Base-by-base conservation (phyloP, 2,797 vertebrate species). In the Leucoraja ocellata region DNA sequence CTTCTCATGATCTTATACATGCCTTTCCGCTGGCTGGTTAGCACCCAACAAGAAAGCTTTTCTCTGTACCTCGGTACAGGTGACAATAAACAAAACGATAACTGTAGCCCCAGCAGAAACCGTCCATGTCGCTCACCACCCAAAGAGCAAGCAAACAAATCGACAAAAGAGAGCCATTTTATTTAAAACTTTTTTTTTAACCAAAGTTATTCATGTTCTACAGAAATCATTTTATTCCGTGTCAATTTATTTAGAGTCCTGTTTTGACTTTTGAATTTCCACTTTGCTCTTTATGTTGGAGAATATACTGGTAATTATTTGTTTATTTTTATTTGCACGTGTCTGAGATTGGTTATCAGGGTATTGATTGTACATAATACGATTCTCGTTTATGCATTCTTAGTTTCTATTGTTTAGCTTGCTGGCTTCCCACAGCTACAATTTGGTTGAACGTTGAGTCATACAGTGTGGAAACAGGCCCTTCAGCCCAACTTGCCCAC, bases 261-360 rank as follows among this genome's bases (percentile, higher is more conserved):
- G 90, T 92, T 92, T 68, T n/a, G 18, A 92, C 68, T 74, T 46
- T 71, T 92, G 90, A 76, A 92, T 76, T 74, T 76, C 25, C 25
- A 93, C 93, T 94, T 94, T 94, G 93, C 94, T 95, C 94, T 93
- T 77, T 94, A 94, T 95, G 96, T 95, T 96, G 96, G 94, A 96
- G 96, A 94, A 93, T 93, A 94, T 94, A 88, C 95, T 83, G 93
- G 93, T 93, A 88, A 88, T 94, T 93, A 94, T 94, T 94, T 94
- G 71, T 95, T 95, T 54, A 5, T 96, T 95, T 94, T 94, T 94
- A 95, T 96, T 94, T 94, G 95, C 96, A 93, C 93, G 95, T 97
- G 96, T 97, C 36, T 68, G 61, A 88, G n/a, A 32, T 76, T 71
- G 71, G 25, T 54, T 92, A 74, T 76, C 65, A 92, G 71, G 68